Base-by-base conservation (phyloP, 2,797 vertebrate genomes). In the Arnoldichthys spilopterus region DNA sequence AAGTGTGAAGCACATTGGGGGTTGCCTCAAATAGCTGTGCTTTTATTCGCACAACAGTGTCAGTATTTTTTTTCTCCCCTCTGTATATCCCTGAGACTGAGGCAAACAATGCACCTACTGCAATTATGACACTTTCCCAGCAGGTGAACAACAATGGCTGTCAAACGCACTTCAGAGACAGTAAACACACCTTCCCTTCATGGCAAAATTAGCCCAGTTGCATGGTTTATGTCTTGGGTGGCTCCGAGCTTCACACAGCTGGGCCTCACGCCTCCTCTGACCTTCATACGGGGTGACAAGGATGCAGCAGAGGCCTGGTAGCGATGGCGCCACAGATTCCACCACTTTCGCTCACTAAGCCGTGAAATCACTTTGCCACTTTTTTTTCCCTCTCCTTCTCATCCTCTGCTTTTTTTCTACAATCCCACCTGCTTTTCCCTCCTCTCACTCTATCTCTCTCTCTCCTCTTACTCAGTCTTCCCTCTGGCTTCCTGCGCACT, bases 291-390 rank as follows among this genome's bases (percentile, higher is more conserved):
- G 59, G 71, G 72, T 70, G 66, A 74, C 63, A 76, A 76, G 76
- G 59, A 72, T 67, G 70, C 49, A 71, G 74, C 68, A 58, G 63
- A 54, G 63, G 68, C 70, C 59, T 62, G 63, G 64, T 9, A 63
- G 58, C 59, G 67, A 64, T 68, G 67, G 71, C 62, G 54, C 61
- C 61, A 68, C 58, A 72, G 76, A 81, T 51, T 70, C 69, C 77
- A 45, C 64, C 63, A 54, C 45, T 79, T 79, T 82, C 84, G 76
- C 83, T 82, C 81, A 86, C 68, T 72, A 45, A 71, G 56, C 72
- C 83, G 62, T 84, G 83, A 84, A 84, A 86, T 86, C 85, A 67
- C 78, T 83, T 86, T 82, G 78, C 82, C 69, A 76, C 28, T 32
- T 71, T 76, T 80, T 83, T 64, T 68, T 58, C 26, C 51, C 58